Percentiles rank a stretch among this genome's conserved stretches.
phyloP scores from a whole-genome alignment of 2,797 vertebrate species.

The Phylloscopus collybita region DNA sequence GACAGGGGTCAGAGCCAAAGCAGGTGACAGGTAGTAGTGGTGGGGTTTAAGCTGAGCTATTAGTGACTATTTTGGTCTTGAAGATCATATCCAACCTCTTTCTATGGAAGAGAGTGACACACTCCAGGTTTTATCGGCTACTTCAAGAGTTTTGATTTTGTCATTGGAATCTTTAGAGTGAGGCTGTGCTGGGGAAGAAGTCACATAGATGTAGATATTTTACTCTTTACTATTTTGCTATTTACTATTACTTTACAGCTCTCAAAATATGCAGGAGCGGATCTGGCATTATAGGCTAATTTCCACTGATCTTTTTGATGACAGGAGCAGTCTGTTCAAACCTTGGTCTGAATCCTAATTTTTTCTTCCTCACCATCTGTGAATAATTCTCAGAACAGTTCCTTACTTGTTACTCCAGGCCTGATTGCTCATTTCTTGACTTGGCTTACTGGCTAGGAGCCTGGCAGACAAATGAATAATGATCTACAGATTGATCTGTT shows the following conservation, averaged over 20 bases:
- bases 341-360: background rate
- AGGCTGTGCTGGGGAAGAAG: background rate
- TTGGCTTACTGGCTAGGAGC: background rate
- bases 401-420: conserved; percentile 3
- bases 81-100: background rate
- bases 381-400: conserved; percentile 16
- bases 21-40: background rate
- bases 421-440: background rate
- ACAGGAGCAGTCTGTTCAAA: conserved; percentile 25
- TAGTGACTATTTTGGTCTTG: background rate
- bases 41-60: background rate
- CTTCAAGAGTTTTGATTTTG: background rate
- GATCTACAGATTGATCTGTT: background rate
- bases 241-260: background rate
- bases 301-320: background rate
- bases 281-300: background rate
- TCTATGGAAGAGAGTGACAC: background rate
- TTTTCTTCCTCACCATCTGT: background rate
- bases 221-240: background rate
- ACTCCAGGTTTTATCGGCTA: background rate
- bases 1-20: background rate
- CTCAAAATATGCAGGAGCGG: background rate
- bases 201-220: background rate
- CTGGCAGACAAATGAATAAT: background rate
- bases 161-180: background rate